Percentiles rank a stretch among this genome's conserved stretches.
These are phyloP conservation scores for Lasioglossum albipes DNA, from an alignment of 1,140 invertebrate species.

Conservation along the genomic window DNA sequence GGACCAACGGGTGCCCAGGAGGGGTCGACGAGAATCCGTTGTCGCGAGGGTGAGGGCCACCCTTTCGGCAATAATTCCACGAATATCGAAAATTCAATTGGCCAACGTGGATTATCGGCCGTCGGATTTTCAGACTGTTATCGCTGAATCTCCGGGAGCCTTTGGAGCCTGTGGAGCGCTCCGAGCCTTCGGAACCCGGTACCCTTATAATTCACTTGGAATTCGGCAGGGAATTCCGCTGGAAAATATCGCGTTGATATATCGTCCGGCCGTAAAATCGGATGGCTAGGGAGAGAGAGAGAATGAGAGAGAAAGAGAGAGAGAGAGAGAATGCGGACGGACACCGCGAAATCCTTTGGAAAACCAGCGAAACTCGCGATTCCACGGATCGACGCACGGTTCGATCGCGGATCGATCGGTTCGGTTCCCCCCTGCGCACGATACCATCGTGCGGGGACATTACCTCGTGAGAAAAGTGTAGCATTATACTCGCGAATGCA, in stretches of 20 bases:
- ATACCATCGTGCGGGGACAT: slow-evolving; percentile 20
- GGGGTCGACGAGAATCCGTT: neutral
- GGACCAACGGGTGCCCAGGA: neutral
- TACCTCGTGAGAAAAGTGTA: slow-evolving; percentile 72
- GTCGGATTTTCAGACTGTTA: slow-evolving; percentile 23
- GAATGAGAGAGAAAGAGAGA: too few relatives aligned
- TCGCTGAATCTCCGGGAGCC: neutral
- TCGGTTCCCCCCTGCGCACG: too few relatives aligned
- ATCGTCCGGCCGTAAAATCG: slow-evolving; percentile 13
- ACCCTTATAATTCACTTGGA: slow-evolving; percentile 44
- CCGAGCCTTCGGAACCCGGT: neutral
- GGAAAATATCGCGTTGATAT: slow-evolving; percentile 15
- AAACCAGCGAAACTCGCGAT: neutral
- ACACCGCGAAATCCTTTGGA: neutral
- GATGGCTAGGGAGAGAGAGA: too few relatives aligned
- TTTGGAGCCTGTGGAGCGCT: neutral
- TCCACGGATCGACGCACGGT: neutral
- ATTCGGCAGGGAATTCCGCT: slow-evolving; percentile 8
- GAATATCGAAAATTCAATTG: slow-evolving; percentile 32
- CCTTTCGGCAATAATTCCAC: neutral
- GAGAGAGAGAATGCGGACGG: too few relatives aligned
- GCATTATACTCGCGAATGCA: slow-evolving; percentile 72
- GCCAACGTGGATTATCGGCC: slow-evolving; percentile 1
- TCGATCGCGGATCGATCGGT: neutral
- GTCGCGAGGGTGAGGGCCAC: neutral